Base-by-base conservation (phyloP, 1,140 invertebrate species). In the Adoxophyes honmai region DNA sequence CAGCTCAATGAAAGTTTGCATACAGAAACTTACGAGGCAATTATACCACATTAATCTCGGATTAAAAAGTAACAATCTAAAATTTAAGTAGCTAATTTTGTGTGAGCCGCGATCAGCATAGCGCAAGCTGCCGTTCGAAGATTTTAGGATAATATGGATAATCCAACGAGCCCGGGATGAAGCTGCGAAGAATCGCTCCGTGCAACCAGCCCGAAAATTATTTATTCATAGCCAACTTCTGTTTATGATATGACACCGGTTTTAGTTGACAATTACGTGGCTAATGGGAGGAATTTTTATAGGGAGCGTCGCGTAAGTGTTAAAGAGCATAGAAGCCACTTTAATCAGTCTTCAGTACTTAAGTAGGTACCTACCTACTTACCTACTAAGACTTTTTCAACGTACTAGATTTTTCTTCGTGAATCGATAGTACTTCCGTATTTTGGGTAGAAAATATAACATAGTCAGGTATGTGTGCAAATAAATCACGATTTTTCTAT, bases 71-170 rank as follows among this genome's bases (percentile, higher is more conserved):
- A 77, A 66, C 66, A 37, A 71, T 77, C 57, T 70, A 68, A 78
- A 71, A 77, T 68, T 72, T 60, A 69, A 73, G 70, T 72, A 48
- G 42, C 42, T 48, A 66, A 76, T 71, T 77, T 70, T 78, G 70
- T 70, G 68, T 76, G 69, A 70, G 62, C 67, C 48, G 52, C 70
- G 66, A 78, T 77, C 67, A 74, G 18, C 21, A 18, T 48, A 28
- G 42, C 42, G 18, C 42, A 33, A 48, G 67, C 70, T 78, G 75
- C 62, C 66, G 64, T 68, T 77, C 70, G 59, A 62, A 81, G 78
- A 81, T 81, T 81, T 77, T 73, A 55, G 75, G 77, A 80, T 80
- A 80, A 80, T 81, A 78, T 78, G 75, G 78, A 81, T 81, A 78
- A 81, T 78, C 78, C 75, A 63, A 59, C 62, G 51, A 63, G 73